Evolutionary conservation across 2,113 vertebrate species (phyloP).

Genomic region (Saccopteryx bilineata): DNA sequence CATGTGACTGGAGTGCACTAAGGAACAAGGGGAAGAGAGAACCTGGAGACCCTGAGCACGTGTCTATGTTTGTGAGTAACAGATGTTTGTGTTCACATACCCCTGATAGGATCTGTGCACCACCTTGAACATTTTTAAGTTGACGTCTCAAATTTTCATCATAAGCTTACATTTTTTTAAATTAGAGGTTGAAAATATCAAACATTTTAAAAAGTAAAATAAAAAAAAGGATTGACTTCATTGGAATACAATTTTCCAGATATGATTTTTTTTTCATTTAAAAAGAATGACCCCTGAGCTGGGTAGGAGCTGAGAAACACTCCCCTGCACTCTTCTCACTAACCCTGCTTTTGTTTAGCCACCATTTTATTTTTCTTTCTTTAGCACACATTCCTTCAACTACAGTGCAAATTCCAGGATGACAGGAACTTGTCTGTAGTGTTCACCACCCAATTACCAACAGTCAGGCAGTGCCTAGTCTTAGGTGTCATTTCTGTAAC

Average conservation of each 20-base stretch:
- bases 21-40: background rate
- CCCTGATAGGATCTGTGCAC: background rate
- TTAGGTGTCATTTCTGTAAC: too few relatives aligned
- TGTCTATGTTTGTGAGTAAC: background rate
- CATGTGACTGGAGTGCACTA: too few relatives aligned
- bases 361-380: background rate
- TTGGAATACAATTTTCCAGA: background rate
- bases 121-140: background rate
- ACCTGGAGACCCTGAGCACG: background rate
- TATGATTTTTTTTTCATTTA: background rate
- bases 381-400: background rate
- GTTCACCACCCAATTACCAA: background rate
- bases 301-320: background rate
- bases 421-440: background rate
- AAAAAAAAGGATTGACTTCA: background rate
- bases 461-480: background rate
- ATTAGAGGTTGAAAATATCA: background rate
- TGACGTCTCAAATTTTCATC: background rate
- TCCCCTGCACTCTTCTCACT: background rate
- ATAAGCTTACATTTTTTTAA: background rate
- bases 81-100: background rate
- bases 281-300: background rate
- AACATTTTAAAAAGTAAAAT: background rate
- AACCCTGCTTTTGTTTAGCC: background rate
- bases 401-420: background rate